Evolutionary conservation across 1,140 invertebrate genomes (phyloP).

Genomic region (Wasmannia auropunctata): DNA sequence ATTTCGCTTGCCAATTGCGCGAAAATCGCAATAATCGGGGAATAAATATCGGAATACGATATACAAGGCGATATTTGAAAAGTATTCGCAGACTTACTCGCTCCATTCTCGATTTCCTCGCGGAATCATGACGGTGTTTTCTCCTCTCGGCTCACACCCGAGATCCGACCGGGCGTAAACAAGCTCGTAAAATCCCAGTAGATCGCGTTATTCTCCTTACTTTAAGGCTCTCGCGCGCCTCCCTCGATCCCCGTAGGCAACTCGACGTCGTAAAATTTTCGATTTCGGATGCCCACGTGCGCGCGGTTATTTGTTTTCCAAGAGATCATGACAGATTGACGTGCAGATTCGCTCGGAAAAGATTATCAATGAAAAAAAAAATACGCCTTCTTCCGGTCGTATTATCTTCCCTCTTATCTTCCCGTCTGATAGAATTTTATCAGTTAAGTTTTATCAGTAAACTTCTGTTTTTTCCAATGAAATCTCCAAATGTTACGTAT

Average conservation of each 20-base stretch:
- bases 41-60: background rate
- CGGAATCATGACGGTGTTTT: background rate
- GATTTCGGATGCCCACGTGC: background rate
- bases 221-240: background rate
- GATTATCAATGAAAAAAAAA: background rate
- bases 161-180: conserved; percentile 66
- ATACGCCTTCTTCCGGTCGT: background rate
- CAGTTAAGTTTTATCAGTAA: background rate
- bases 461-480: background rate
- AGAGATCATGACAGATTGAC: background rate
- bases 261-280: conserved; percentile 11
- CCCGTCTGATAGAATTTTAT: background rate
- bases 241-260: conserved; percentile 2
- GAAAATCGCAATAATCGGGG: background rate
- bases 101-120: background rate
- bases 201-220: conserved; percentile 59
- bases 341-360: background rate
- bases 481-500: background rate
- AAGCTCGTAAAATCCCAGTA: conserved; percentile 70
- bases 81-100: background rate
- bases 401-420: background rate
- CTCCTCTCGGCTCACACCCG: background rate
- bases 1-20: background rate
- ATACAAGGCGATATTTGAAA: background rate
- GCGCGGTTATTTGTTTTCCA: background rate